Evolutionary conservation across 2,888 invertebrate species (phyloP).

Genomic region (Clistopyga incitator): DNA sequence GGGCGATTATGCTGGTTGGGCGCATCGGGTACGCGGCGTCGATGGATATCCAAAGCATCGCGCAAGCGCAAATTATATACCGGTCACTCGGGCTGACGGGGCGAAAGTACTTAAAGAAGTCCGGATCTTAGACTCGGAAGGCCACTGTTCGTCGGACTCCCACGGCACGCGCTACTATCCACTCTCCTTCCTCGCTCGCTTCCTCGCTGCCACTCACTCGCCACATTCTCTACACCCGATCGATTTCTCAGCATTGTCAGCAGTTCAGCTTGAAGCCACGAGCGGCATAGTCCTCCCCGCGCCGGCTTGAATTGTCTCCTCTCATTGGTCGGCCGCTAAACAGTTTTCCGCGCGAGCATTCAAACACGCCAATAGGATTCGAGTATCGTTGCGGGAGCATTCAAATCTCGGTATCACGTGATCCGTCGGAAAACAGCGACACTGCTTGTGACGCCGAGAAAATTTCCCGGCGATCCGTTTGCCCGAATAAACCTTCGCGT

Average conservation of each 20-base stretch:
- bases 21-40: neutral
- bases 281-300: conserved; percentile 1
- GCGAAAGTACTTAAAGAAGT: conserved; percentile 83
- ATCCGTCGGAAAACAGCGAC: no score
- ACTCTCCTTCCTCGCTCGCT: conserved; percentile 17
- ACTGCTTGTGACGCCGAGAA: no score
- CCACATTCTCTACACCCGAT: neutral
- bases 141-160: conserved; percentile 80
- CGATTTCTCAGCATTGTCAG: conserved; percentile 25
- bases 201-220: conserved; percentile 17
- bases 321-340: neutral
- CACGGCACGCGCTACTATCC: conserved; percentile 76
- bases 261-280: neutral
- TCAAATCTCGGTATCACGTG: neutral
- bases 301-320: neutral
- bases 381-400: neutral
- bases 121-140: conserved; percentile 77
- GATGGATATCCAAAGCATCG: conserved; percentile 54
- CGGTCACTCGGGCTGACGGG: conserved; percentile 66
- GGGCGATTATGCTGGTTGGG: neutral
- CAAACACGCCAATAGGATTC: neutral
- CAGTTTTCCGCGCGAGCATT: conserved; percentile 4
- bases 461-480: no score
- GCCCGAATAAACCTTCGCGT: no score
- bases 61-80: conserved; percentile 75